Base-by-base conservation (phyloP, 2,888 invertebrate species). In the Dynastes hyllus region DNA sequence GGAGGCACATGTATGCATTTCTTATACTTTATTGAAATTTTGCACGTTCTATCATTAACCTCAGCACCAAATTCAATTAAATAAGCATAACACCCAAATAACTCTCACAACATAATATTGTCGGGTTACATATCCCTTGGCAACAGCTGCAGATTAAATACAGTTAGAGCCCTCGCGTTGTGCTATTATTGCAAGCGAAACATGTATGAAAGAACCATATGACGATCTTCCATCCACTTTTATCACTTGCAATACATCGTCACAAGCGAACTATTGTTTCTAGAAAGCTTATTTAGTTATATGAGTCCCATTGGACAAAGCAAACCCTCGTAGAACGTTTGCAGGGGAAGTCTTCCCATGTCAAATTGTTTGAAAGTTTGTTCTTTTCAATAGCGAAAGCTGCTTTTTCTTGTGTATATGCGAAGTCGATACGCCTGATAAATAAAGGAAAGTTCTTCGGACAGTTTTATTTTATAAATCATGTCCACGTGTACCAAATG, bases 231-330 rank as follows among this genome's bases (percentile, higher is more conserved):
- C 71, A 58, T 55, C 71, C 55, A 40, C 58, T 73, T 58, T 61
- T 40, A 45, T 61, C 45, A 61, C 37, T n/a, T 51, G 53, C 70
- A 71, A 73, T 73, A 61, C 45, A 58, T 61, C 45, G 40, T 73
- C 58, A 40, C 73, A 61, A 40, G 61, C 58, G 61, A 73, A 37
- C 73, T 61, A 73, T 73, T 73, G 73, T 73, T 73, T 73, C 45
- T 61, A 11, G 61, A 73, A 73, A 61, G 73, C 73, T 73, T 73
- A 73, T 73, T 73, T 58, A 73, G 73, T 73, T 73, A 58, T 73
- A 73, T 16, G 73, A 73, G 58, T 73, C 58, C 73, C 73, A 40
- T 61, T 61, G 73, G 73, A 53, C 45, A 73, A 32, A 16, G 6
- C 37, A 53, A 32, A 37, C 58, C 73, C 45, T 29, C 45, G 22